A percentile compares a stretch with the other conserved stretches of the same genome.
Conservation (phyloP, 2,113 vertebrate species). For the Corydoras maculifer region DNA sequence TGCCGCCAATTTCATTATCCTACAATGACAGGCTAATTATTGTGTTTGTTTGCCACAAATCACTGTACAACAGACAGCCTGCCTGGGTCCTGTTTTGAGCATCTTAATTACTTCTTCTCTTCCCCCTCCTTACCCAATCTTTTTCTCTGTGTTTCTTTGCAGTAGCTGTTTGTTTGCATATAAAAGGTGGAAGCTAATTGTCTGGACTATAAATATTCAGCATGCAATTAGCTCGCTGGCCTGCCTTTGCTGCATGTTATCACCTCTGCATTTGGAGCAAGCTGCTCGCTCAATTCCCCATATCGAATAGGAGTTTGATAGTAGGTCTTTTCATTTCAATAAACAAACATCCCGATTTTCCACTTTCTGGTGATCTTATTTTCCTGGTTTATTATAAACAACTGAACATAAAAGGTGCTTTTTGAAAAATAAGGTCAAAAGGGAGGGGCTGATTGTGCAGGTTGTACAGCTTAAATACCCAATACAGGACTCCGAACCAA, state of each 20-base stretch:
- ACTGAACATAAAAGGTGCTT: constrained; percentile 7
- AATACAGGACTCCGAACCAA: constrained; percentile 3
- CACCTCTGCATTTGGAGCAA: constrained; percentile 66
- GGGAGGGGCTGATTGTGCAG: not conserved
- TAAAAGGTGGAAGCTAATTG: constrained; percentile 77
- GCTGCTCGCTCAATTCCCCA: constrained; percentile 64
- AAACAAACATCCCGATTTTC: constrained; percentile 55
- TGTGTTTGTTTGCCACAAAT: constrained; percentile 78
- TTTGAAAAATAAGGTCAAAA: not conserved
- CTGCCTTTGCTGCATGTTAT: constrained; percentile 70
- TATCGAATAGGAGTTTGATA: constrained; percentile 74
- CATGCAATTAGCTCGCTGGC: constrained; percentile 75
- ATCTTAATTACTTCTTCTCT: constrained; percentile 72
- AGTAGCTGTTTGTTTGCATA: constrained; percentile 76
- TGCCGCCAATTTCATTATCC: constrained; percentile 75
- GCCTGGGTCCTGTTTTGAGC: constrained; percentile 77
- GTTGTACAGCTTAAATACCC: not conserved
- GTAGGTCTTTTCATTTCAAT: constrained; percentile 63
- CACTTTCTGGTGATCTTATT: constrained; percentile 39
- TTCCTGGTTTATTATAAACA: constrained; percentile 28
- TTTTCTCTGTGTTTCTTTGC: constrained; percentile 52
- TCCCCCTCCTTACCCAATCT: constrained; percentile 13
- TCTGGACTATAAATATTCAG: constrained; percentile 78
- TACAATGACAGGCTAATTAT: constrained; percentile 77
- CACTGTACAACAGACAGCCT: constrained; percentile 77